A percentile compares a stretch with the other conserved stretches of the same genome.
phyloP scores from a whole-genome alignment of 1,140 invertebrate species.

The Diorhabda elongata region DNA sequence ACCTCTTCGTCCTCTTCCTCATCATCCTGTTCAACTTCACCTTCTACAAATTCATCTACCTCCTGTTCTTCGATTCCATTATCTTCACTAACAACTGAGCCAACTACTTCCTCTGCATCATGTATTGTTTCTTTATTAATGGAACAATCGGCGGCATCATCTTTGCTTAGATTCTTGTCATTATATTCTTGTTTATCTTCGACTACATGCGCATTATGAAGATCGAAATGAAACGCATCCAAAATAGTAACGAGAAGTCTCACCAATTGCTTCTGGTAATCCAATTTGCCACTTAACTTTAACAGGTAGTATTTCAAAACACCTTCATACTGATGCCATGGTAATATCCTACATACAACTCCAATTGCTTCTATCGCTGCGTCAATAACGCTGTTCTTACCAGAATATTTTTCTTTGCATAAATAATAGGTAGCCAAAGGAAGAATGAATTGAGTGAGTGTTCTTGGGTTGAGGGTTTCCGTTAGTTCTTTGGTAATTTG shows the following conservation, averaged over 20 bases:
- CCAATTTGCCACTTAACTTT: conserved; percentile 63
- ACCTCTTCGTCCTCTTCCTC: conserved; percentile 26
- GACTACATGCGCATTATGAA: conserved; percentile 49
- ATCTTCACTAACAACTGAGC: conserved; percentile 21
- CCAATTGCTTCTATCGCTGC: conserved; percentile 74
- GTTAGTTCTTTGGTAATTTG: conserved; percentile 55
- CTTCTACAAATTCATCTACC: conserved; percentile 26
- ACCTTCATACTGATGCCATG: conserved; percentile 83
- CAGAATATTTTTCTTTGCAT: conserved; percentile 68
- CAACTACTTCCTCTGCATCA: conserved; percentile 42
- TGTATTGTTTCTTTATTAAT: conserved; percentile 20
- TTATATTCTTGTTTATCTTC: conserved; percentile 37
- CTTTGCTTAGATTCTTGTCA: background rate
- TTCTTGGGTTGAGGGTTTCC: conserved; percentile 60
- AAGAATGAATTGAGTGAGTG: conserved; percentile 77
- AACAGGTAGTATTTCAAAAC: conserved; percentile 76
- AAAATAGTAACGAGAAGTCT: conserved; percentile 79
- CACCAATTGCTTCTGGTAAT: conserved; percentile 78
- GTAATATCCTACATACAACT: conserved; percentile 68
- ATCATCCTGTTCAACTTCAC: conserved; percentile 42
- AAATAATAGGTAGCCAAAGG: conserved; percentile 80
- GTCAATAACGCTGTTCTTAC: conserved; percentile 79
- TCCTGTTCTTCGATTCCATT: conserved; percentile 32
- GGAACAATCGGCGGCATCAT: background rate
- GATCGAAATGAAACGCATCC: conserved; percentile 90